Evolutionary conservation across 2,113 vertebrate species (phyloP).

Genomic region (Sorex fumeus): DNA sequence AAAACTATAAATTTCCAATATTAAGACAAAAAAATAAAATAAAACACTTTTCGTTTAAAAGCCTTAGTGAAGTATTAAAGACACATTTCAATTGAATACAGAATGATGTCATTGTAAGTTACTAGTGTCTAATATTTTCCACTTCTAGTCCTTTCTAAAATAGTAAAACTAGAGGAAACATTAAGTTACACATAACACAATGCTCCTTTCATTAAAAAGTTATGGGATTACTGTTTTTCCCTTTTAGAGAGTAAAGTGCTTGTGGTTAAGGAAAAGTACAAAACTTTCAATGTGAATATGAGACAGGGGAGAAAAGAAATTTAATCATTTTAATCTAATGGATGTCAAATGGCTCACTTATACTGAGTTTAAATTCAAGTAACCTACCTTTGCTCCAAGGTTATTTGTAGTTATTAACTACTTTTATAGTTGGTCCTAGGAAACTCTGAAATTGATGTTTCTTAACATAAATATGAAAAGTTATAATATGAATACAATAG

Average conservation of each 20-base stretch:
- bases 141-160: constrained; percentile 83
- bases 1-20: constrained; percentile 52
- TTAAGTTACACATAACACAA: constrained; percentile 84
- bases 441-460: constrained; percentile 77
- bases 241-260: constrained; percentile 78
- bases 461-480: constrained; percentile 10
- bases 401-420: constrained; percentile 66
- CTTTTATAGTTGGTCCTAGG: constrained; percentile 66
- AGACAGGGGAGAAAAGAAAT: constrained; percentile 74
- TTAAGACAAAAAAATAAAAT: constrained; percentile 66
- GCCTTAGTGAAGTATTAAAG: constrained; percentile 24
- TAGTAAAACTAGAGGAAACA: constrained; percentile 84
- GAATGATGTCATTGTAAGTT: constrained; percentile 82
- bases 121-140: constrained; percentile 80
- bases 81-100: constrained; percentile 82
- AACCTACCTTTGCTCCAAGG: constrained; percentile 56
- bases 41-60: constrained; percentile 34
- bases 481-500: not conserved
- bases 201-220: constrained; percentile 82
- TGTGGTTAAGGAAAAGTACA: constrained; percentile 81
- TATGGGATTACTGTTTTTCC: constrained; percentile 70
- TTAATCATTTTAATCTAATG: constrained; percentile 74
- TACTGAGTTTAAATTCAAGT: constrained; percentile 63
- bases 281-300: constrained; percentile 77
- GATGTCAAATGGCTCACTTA: constrained; percentile 59